phyloP scores from a whole-genome alignment of 2,113 vertebrate genomes.

The Callaeas wilsoni region DNA sequence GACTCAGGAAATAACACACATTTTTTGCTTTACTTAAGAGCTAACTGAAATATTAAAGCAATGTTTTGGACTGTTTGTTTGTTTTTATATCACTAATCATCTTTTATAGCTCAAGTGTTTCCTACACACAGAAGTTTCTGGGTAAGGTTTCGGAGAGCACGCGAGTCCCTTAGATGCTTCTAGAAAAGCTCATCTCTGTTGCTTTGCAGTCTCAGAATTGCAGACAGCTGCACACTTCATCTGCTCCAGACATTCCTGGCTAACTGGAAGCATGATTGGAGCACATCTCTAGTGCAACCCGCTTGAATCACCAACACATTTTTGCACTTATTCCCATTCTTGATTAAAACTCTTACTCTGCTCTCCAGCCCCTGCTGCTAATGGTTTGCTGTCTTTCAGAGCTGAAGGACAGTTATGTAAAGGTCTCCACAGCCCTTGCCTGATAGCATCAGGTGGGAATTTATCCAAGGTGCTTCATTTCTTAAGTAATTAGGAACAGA shows the following conservation, averaged over 20 bases:
- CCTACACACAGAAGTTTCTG: not conserved
- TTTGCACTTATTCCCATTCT: not conserved
- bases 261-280: not conserved
- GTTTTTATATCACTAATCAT: not conserved
- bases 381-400: not conserved
- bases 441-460: not conserved
- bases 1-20: not conserved
- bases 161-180: not conserved
- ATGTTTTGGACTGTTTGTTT: not conserved
- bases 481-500: constrained; percentile 1
- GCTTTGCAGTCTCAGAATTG: not conserved
- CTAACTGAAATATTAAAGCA: constrained; percentile 6
- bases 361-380: not conserved
- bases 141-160: not conserved
- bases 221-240: not conserved
- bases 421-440: not conserved
- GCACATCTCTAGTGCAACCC: not conserved
- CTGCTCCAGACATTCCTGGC: not conserved
- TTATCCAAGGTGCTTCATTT: not conserved
- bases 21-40: constrained; percentile 7
- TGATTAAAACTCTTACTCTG: not conserved
- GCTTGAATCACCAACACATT: not conserved
- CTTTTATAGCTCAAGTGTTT: not conserved
- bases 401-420: not conserved
- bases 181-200: not conserved